Evolutionary conservation across 2,113 vertebrate genomes (phyloP).

Genomic region (Apus apus): DNA sequence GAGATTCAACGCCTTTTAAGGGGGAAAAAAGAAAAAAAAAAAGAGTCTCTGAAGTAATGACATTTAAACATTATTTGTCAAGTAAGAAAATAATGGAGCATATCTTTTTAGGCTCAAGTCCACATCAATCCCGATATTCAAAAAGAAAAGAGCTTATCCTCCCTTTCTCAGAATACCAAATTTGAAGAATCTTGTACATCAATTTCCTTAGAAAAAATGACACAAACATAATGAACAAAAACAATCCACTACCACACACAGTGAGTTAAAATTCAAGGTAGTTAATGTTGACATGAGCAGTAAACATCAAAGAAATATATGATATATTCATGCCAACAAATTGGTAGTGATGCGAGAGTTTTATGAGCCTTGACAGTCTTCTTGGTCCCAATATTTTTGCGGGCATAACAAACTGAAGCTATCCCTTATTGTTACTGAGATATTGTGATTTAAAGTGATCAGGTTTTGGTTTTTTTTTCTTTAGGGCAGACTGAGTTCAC

Average conservation of each 20-base stretch:
- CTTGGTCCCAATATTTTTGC: not conserved
- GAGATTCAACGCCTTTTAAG: not conserved
- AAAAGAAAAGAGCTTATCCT: not conserved
- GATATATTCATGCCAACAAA: constrained; percentile 5
- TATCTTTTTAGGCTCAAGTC: not conserved
- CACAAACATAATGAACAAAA: not conserved
- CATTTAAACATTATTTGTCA: not conserved
- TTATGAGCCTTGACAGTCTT: not conserved
- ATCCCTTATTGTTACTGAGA: not conserved
- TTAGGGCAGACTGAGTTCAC: constrained; percentile 8
- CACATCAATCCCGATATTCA: not conserved
- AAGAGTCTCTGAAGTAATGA: not conserved
- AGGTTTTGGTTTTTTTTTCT: not conserved
- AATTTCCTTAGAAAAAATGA: not conserved
- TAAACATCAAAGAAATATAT: not conserved
- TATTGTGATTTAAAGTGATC: not conserved
- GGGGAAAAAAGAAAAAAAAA: not conserved
- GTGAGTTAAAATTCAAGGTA: constrained; percentile 16
- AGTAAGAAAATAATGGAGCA: not conserved
- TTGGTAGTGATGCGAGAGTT: not conserved
- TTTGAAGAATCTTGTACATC: not conserved
- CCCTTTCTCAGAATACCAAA: not conserved
- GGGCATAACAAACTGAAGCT: not conserved
- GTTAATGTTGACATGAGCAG: not conserved
- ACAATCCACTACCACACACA: not conserved